Percentiles rank a stretch among this genome's conserved stretches.
These are phyloP conservation scores for Apamea anceps DNA, from an alignment of 2,888 invertebrate genomes.

Conservation along the genomic window DNA sequence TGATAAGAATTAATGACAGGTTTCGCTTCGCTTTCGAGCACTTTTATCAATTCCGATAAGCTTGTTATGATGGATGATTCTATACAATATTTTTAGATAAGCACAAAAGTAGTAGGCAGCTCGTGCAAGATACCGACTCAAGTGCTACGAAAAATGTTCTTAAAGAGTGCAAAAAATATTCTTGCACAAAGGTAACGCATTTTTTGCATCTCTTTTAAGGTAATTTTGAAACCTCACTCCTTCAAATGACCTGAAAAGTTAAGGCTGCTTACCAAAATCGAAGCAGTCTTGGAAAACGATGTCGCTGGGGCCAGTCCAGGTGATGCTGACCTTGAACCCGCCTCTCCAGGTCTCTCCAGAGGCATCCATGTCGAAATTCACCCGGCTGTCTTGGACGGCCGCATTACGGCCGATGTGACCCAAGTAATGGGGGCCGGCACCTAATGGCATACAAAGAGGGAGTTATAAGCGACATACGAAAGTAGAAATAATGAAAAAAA, in stretches of 20 bases:
- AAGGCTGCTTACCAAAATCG: slow-evolving; percentile 79
- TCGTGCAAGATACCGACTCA: not conserved
- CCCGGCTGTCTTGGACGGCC: slow-evolving; percentile 73
- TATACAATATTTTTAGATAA: slow-evolving; percentile 26
- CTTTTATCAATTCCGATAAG: slow-evolving; percentile 45
- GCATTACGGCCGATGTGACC: slow-evolving; percentile 80
- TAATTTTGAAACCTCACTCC: not conserved
- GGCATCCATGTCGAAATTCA: slow-evolving; percentile 74
- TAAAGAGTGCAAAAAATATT: not conserved
- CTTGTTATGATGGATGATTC: slow-evolving; percentile 8
- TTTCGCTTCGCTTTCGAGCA: slow-evolving; percentile 24
- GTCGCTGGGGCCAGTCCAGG: slow-evolving; percentile 85
- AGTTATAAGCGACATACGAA: not conserved
- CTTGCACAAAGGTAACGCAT: not conserved
- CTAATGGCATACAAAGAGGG: slow-evolving; percentile 58
- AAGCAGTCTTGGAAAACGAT: slow-evolving; percentile 87
- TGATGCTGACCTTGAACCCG: slow-evolving; percentile 77
- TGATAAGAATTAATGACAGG: slow-evolving; percentile 26
- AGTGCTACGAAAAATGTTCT: slow-evolving; percentile 4
- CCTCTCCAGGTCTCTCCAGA: slow-evolving; percentile 72
- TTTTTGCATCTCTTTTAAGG: not conserved
- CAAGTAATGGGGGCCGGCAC: slow-evolving; percentile 67
- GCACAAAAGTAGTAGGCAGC: not conserved
- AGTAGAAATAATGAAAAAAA: not conserved
- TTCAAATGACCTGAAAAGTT: not conserved